Evolutionary conservation across 2,888 invertebrate genomes (phyloP).

Genomic region (Notodonta ziczac): DNA sequence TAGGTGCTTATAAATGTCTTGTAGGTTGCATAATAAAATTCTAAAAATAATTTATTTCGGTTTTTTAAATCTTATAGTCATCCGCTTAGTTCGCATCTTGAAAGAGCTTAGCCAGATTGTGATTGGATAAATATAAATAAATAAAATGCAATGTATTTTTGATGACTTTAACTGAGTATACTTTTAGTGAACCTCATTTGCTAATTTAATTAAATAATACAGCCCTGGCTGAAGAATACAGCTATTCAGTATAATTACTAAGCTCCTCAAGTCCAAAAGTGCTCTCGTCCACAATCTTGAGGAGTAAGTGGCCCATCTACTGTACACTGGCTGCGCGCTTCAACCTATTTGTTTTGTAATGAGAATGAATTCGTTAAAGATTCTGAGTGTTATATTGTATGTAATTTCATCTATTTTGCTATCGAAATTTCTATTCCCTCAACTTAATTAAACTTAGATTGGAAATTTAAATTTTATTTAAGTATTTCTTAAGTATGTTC

Average conservation of each 20-base stretch:
- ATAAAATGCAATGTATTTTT: background rate
- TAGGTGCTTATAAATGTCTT: too few relatives aligned
- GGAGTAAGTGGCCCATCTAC: conserved; percentile 16
- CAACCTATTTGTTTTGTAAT: conserved; percentile 11
- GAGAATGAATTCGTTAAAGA: conserved; percentile 7
- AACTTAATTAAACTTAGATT: background rate
- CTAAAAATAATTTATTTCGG: too few relatives aligned
- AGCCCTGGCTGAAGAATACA: conserved; percentile 18
- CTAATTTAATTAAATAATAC: conserved; percentile 16
- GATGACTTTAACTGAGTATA: conserved; percentile 9
- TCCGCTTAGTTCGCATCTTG: background rate
- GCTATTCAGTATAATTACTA: conserved; percentile 21
- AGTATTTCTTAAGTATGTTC: background rate
- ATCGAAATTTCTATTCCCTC: background rate
- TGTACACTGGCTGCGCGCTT: conserved; percentile 8
- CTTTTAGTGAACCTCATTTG: conserved; percentile 15
- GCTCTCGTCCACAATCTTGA: conserved; percentile 16
- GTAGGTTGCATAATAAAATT: background rate
- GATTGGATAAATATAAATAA: too few relatives aligned
- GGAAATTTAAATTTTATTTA: background rate
- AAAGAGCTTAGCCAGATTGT: background rate
- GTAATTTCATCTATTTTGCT: background rate
- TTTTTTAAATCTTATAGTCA: too few relatives aligned
- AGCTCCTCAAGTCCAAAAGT: conserved; percentile 24
- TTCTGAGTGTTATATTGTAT: background rate